Percentiles rank a stretch among this genome's conserved stretches.
Conservation (phyloP, 53 echinoderm and acorn worm species). For the Crossaster papposus region DNA sequence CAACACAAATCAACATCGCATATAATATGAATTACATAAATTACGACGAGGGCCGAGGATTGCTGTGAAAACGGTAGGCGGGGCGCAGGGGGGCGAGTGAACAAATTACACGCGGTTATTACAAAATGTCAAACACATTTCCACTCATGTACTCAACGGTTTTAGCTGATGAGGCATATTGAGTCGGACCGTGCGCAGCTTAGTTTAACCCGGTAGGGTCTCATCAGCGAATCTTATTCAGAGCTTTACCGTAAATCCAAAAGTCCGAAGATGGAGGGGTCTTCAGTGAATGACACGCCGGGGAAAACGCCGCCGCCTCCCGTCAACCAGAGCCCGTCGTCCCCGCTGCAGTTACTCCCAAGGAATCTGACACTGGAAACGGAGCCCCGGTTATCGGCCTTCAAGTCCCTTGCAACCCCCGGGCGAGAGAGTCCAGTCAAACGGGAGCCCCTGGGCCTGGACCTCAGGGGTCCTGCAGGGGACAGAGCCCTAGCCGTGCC, state of each 20-base stretch:
- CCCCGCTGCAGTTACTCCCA: constrained; percentile 37
- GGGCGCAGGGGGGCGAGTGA: constrained; percentile 37
- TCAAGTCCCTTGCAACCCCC: constrained; percentile 33
- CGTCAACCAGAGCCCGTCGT: not conserved
- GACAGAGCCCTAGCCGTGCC: constrained; percentile 10
- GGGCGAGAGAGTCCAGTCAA: constrained; percentile 46
- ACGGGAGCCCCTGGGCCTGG: not conserved
- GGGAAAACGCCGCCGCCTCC: constrained; percentile 17
- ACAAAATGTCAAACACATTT: constrained; percentile 59
- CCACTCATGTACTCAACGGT: constrained; percentile 42
- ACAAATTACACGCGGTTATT: constrained; percentile 60
- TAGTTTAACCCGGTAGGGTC: not conserved
- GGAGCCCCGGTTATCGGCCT: constrained; percentile 65
- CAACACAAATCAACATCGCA: not conserved
- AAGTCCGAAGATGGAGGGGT: constrained; percentile 14
- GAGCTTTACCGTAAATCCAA: not conserved
- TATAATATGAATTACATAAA: not conserved
- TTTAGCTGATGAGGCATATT: not conserved
- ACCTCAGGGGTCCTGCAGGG: not conserved
- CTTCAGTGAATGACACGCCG: constrained; percentile 20
- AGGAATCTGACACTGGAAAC: constrained; percentile 22
- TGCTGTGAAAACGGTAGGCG: constrained; percentile 38
- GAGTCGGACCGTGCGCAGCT: not conserved
- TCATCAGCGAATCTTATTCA: not conserved
- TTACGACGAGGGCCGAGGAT: not conserved